A percentile compares a stretch with the other conserved stretches of the same genome.
Evolutionary conservation across 2,797 vertebrate species (phyloP).

Genomic region (Liparis tanakae): DNA sequence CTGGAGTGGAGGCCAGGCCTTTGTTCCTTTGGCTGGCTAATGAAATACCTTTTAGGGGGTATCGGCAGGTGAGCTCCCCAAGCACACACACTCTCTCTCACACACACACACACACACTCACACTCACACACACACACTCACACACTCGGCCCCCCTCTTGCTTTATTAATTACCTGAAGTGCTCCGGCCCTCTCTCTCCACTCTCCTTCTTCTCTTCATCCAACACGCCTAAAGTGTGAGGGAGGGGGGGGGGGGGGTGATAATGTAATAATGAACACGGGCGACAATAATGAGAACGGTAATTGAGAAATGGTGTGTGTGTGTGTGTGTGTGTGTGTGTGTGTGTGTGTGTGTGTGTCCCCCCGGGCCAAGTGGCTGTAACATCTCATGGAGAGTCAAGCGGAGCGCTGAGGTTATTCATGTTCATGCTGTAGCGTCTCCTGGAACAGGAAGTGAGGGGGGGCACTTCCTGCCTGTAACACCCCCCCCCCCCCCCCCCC

Average conservation of each 20-base stretch:
- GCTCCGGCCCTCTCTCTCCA: slow-evolving; percentile 82
- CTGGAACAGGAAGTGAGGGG: no score
- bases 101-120: slow-evolving; percentile 33
- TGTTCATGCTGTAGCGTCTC: no score
- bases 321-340: no score
- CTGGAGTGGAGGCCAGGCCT: slow-evolving; percentile 92
- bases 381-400: no score
- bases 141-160: slow-evolving; percentile 83
- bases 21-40: slow-evolving; percentile 86
- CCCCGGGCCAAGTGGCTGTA: no score
- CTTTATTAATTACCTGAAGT: slow-evolving; percentile 95
- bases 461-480: not conserved
- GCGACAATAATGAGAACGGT: slow-evolving; percentile 81
- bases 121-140: slow-evolving; percentile 25
- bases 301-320: no score
- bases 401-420: slow-evolving; percentile 32
- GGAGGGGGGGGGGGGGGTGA: slow-evolving; percentile 57
- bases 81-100: slow-evolving; percentile 72
- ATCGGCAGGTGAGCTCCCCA: slow-evolving; percentile 95
- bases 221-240: slow-evolving; percentile 68
- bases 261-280: slow-evolving; percentile 76
- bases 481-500: not conserved
- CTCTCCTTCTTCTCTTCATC: slow-evolving; percentile 67
- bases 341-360: no score
- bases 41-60: slow-evolving; percentile 93